Conservation (phyloP, 2,113 vertebrate species). For the Zonotrichia leucophrys region DNA sequence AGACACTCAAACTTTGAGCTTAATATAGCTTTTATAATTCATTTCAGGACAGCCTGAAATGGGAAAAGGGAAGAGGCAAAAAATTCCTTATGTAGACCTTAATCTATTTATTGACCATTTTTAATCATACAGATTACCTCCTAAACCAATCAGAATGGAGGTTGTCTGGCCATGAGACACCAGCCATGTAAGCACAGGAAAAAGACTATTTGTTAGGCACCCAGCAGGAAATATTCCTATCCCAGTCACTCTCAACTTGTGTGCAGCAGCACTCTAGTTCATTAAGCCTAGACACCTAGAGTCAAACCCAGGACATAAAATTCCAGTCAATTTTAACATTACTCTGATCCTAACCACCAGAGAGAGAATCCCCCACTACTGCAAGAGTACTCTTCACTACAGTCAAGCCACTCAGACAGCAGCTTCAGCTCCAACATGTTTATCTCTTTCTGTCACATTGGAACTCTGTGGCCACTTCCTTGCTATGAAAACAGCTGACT, state of each 20-base stretch:
- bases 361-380: background rate
- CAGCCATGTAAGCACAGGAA: background rate
- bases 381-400: background rate
- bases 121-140: background rate
- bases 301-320: background rate
- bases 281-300: background rate
- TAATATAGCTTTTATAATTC: background rate
- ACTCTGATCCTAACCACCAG: background rate
- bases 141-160: background rate
- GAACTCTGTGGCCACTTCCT: background rate
- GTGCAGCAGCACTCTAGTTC: background rate
- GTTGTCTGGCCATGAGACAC: background rate
- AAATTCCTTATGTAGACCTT: background rate
- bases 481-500: background rate
- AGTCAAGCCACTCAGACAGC: rapidly evolving
- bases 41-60: background rate
- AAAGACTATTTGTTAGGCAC: background rate
- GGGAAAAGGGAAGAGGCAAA: background rate
- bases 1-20: background rate
- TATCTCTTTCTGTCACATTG: background rate
- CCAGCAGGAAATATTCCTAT: background rate
- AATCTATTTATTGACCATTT: background rate
- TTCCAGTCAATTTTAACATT: background rate
- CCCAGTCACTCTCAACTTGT: background rate
- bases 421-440: background rate